These are phyloP conservation scores for Neoscelio sp. DNA, from an alignment of 2,888 invertebrate genomes.

Conservation along the genomic window DNA sequence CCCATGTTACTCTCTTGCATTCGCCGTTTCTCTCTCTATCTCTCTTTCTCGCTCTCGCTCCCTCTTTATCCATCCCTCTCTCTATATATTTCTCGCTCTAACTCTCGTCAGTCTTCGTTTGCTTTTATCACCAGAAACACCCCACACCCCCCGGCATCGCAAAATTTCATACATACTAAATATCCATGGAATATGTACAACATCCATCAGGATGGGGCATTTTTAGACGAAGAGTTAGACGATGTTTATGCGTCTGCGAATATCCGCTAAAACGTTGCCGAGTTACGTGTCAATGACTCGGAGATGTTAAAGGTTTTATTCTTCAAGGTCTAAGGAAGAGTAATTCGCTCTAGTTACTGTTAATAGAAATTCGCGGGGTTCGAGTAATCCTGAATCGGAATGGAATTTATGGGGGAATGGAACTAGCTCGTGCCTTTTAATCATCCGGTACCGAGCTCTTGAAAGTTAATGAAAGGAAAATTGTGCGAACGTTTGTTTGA, in stretches of 20 bases:
- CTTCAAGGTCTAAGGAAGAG: slow-evolving; percentile 7
- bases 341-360: slow-evolving; percentile 5
- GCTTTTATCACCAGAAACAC: slow-evolving; percentile 54
- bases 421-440: no score
- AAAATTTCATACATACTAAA: slow-evolving; percentile 64
- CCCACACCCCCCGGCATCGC: slow-evolving; percentile 35
- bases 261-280: slow-evolving; percentile 37
- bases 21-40: slow-evolving; percentile 64
- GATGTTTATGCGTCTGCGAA: slow-evolving; percentile 34
- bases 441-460: no score
- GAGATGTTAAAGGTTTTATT: slow-evolving; percentile 7
- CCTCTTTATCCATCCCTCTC: slow-evolving; percentile 73
- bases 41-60: slow-evolving; percentile 49
- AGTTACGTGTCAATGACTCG: slow-evolving; percentile 49
- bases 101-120: slow-evolving; percentile 65
- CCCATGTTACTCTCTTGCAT: slow-evolving; percentile 73
- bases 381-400: no score
- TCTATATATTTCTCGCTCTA: slow-evolving; percentile 71
- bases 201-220: slow-evolving; percentile 27
- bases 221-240: slow-evolving; percentile 9
- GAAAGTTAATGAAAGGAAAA: no score
- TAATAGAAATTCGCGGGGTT: slow-evolving; percentile 8
- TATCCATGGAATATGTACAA: slow-evolving; percentile 58
- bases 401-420: no score
- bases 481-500: no score